Evolutionary conservation across 2,113 vertebrate species (phyloP).

Genomic region (Petaurus breviceps): DNA sequence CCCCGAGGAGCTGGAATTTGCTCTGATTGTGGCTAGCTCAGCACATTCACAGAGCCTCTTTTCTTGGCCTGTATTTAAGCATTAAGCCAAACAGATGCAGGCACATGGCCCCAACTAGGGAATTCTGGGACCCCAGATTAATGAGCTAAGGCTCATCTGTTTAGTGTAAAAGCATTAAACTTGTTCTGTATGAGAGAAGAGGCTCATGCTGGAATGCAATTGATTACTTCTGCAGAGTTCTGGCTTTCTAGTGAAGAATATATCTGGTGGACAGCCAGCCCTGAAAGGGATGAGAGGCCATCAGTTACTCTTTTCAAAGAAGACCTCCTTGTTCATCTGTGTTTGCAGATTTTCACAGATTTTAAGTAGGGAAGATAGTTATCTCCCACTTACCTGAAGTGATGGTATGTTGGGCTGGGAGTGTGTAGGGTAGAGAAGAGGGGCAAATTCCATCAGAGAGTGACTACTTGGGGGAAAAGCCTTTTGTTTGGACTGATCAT

Average conservation of each 20-base stretch:
- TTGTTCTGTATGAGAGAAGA: constrained; percentile 37
- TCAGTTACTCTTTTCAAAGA: constrained; percentile 35
- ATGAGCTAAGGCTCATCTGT: constrained; percentile 48
- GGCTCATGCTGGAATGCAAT: constrained; percentile 39
- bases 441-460: constrained; percentile 20
- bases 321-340: constrained; percentile 45
- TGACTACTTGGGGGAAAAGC: neutral
- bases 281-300: constrained; percentile 21
- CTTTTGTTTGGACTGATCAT: constrained; percentile 41
- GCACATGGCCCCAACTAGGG: constrained; percentile 44
- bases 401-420: neutral
- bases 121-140: constrained; percentile 55
- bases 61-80: constrained; percentile 52
- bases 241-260: constrained; percentile 47
- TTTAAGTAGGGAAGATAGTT: constrained; percentile 38
- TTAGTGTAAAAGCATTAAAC: constrained; percentile 48
- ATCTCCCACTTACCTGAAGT: neutral
- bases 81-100: constrained; percentile 3
- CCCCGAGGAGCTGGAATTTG: constrained; percentile 47
- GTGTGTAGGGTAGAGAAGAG: constrained; percentile 9
- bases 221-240: constrained; percentile 41
- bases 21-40: constrained; percentile 54
- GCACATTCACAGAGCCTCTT: constrained; percentile 52
- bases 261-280: constrained; percentile 12
- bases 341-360: constrained; percentile 45